These are phyloP conservation scores for Eupithecia subumbrata DNA, from an alignment of 2,888 invertebrate genomes.

Conservation along the genomic window DNA sequence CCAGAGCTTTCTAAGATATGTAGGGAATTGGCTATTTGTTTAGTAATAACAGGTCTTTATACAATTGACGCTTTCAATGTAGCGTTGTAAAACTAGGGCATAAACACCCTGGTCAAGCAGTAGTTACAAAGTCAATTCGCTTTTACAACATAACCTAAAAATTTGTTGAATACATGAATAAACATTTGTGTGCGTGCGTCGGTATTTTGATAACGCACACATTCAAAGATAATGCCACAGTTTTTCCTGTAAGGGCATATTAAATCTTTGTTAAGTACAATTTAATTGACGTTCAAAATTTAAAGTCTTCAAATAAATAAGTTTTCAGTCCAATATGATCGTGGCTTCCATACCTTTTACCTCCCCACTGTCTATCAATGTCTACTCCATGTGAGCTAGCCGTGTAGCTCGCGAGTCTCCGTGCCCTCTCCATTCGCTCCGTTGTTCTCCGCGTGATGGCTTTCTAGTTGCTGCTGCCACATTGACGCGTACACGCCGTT, in stretches of 20 bases:
- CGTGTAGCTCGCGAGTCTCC: constrained; percentile 44
- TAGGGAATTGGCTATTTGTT: background rate
- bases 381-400: background rate
- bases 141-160: too few relatives aligned
- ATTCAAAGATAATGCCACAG: too few relatives aligned
- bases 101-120: background rate
- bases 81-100: background rate
- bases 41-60: background rate
- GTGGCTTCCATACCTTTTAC: background rate
- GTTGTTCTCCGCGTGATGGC: constrained; percentile 64
- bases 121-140: too few relatives aligned
- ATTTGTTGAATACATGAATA: too few relatives aligned
- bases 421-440: constrained; percentile 45
- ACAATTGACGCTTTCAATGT: background rate
- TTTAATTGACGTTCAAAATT: background rate
- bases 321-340: background rate
- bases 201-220: too few relatives aligned
- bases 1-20: background rate
- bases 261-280: too few relatives aligned
- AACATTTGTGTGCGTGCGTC: too few relatives aligned
- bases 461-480: constrained; percentile 96
- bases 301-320: too few relatives aligned
- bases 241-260: too few relatives aligned
- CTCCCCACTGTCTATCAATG: background rate
- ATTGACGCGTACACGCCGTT: constrained; percentile 93